Evolutionary conservation across 2,113 vertebrate genomes (phyloP), one percentile per base, ranked within the genome.

Genomic region (Bubo scandiacus): DNA sequence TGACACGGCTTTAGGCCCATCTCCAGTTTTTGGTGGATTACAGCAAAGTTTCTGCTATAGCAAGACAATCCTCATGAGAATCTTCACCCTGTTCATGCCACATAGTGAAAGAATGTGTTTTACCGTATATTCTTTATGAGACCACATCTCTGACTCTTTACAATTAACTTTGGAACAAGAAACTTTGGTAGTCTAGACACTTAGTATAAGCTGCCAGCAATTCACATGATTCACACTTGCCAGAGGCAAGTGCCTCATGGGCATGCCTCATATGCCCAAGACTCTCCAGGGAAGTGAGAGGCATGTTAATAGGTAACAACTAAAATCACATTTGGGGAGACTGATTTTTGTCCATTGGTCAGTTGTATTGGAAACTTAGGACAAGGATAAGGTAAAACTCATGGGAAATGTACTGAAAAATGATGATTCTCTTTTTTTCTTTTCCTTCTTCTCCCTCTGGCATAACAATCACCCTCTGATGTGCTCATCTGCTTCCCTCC

Each of bases 271-370:
- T 11, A 2, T 10, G 10, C 43, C 52, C 29, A 23, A 47, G 19
- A 12, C 74, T 79, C 73, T 61, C 42, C n/a, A 45, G 49, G 32
- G 16, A 68, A 45, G 15, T 7, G 26, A 92, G 65, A 11, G 4
- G 10, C 10, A 5, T 5, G 0, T 4, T 4, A 27, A 57, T 0
- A 58, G 9, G 4, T 43, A 75, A 43, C 12, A 55, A 55, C 3
- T 27, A 5, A 61, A 87, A 85, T 29, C 23, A 42, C 4, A 3
- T 66, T 63, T 22, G 32, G 8, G 26, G 47, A 83, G 17, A 42
- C 22, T 45, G 34, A 45, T 68, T 63, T 79, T 12, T 43, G 1
- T n/a, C 32, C 11, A 10, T 52, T 63, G 27, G 21, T 87, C 57
- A 79, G 19, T 27, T 67, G 61, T 52, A 20, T 13, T n/a, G 27